Evolutionary conservation across 2,888 invertebrate genomes (phyloP).

Genomic region (Chrysina gloriosa): DNA sequence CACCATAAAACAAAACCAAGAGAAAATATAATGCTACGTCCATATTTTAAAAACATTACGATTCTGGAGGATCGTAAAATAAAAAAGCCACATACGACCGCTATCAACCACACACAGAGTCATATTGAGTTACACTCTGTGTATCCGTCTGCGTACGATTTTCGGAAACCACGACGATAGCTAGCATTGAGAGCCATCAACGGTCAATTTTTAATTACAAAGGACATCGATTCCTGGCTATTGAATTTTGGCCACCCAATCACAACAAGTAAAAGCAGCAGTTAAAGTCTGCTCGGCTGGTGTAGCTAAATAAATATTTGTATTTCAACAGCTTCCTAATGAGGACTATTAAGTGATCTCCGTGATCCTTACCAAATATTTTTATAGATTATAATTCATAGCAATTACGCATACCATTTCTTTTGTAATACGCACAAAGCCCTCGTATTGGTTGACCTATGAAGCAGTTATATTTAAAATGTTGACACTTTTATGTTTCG

Average conservation of each 20-base stretch:
- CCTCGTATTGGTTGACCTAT: too few species aligned
- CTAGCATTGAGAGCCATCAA: constrained; percentile 5
- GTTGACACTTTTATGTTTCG: too few species aligned
- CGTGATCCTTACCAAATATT: too few species aligned
- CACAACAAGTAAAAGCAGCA: not conserved
- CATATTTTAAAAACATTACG: constrained; percentile 49
- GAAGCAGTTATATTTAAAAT: too few species aligned
- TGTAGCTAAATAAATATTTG: not conserved
- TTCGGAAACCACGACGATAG: constrained; percentile 15
- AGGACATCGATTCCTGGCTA: not conserved
- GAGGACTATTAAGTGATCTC: too few species aligned
- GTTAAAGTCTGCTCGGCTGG: not conserved
- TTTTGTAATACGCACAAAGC: too few species aligned
- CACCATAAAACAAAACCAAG: constrained; percentile 35
- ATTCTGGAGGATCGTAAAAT: constrained; percentile 49
- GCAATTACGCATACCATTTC: too few species aligned
- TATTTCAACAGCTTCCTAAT: not conserved
- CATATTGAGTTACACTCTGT: constrained; percentile 48
- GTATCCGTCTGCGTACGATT: constrained; percentile 17
- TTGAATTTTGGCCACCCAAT: constrained; percentile 11
- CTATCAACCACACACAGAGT: constrained; percentile 49
- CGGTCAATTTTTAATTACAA: constrained; percentile 15
- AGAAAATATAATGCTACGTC: constrained; percentile 43
- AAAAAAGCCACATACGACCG: constrained; percentile 43
- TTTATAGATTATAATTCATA: too few species aligned